Evolutionary conservation across 2,113 vertebrate genomes (phyloP), one percentile per base, ranked within the genome.

Genomic region (Vidua chalybeata): DNA sequence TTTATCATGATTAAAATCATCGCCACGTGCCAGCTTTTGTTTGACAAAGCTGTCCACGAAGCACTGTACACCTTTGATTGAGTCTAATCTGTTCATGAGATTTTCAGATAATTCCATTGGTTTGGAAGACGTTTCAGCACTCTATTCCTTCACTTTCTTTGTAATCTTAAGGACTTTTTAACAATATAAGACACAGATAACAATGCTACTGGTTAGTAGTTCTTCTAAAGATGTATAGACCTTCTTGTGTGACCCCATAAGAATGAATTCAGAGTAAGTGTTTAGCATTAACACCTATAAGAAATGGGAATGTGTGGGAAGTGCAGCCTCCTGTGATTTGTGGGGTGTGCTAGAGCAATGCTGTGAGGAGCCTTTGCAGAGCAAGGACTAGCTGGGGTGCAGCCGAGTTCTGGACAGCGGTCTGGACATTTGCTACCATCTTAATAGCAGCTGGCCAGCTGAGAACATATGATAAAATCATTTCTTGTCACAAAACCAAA

Each of bases 1-100:
- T 94, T 93, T 63, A 45, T 84, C 69, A 49, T 81, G 5, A 79
- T 94, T 94, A 79, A 87, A 94, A 66, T 91, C 45, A 43, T 37
- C 0, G 0, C 62, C 73, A 64, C 7, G 9, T 75, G 61, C 88
- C 75, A 66, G 54, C 37, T 79, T 93, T 63, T 87, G 31, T 77
- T 74, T 87, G 56, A 63, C 27, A 67, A 56, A 92, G 23, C 56
- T 80, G 9, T 77, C 68, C 78, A 75, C 83, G 69, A 86, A 88
- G n/a, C 31, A 74, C 30, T 71, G n/a, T 49, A 46, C 24, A 61
- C 41, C 20, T 89, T 61, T 89, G 51, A 84, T 51, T 67, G 56
- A 51, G 8, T 71, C 23, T 71, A 63, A 54, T 48, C 46, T 35
- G 10, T 88, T 80, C 89, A 48, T 71, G 28, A 79, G 27, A 52